Conservation (phyloP, 1,140 invertebrate genomes). For the Diploscapter pachys region DNA sequence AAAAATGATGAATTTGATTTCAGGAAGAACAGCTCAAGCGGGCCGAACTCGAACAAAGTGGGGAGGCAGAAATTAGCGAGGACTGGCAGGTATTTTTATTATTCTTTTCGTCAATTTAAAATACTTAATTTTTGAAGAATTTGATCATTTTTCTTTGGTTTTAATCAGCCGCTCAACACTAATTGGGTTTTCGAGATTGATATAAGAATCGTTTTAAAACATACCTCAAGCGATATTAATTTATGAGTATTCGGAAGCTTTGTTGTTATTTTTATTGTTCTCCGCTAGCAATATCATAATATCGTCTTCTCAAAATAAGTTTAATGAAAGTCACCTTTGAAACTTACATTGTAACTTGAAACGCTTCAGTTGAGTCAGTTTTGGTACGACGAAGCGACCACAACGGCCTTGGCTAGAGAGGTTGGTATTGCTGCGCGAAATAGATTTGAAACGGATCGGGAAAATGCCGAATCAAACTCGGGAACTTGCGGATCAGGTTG, state of each 20-base stretch:
- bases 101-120: slow-evolving; percentile 17
- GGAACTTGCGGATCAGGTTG: too few species aligned
- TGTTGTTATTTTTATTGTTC: too few species aligned
- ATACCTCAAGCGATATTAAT: slow-evolving; percentile 79
- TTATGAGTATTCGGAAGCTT: slow-evolving; percentile 78
- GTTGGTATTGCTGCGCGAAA: slow-evolving; percentile 51
- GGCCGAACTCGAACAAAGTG: slow-evolving; percentile 5
- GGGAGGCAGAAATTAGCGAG: slow-evolving; percentile 22
- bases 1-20: slow-evolving; percentile 10
- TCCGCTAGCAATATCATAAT: too few species aligned
- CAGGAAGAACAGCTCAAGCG: slow-evolving; percentile 21
- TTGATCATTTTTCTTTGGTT: neutral
- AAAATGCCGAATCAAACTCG: neutral
- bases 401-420: slow-evolving; percentile 75
- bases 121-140: neutral
- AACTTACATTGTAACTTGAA: too few species aligned
- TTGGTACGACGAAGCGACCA: slow-evolving; percentile 67
- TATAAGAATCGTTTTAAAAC: neutral
- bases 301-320: too few species aligned
- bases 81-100: slow-evolving; percentile 39
- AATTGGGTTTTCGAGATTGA: slow-evolving; percentile 78
- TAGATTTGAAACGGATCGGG: slow-evolving; percentile 43
- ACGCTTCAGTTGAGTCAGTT: slow-evolving; percentile 18
- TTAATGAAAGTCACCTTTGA: too few species aligned
- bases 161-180: neutral